Evolutionary conservation across 2,797 vertebrate species (phyloP).

Genomic region (Clarias fuscus): DNA sequence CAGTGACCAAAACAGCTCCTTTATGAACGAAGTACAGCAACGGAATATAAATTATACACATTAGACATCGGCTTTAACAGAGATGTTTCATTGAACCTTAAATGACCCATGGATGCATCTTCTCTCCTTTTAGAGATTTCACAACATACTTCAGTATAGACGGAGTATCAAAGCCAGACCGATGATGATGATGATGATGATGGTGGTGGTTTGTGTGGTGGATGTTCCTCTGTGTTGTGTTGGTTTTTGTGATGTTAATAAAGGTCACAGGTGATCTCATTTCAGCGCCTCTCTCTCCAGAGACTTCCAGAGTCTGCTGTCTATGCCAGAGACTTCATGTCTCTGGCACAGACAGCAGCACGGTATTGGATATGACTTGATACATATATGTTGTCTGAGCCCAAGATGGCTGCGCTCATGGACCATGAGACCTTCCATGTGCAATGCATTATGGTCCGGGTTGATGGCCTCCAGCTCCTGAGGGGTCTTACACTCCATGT

Average conservation of each 20-base stretch:
- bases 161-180: conserved; percentile 66
- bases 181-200: conserved; percentile 81
- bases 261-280: too few species aligned
- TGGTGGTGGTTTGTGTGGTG: too few species aligned
- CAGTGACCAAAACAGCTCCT: conserved; percentile 29
- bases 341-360: conserved; percentile 93
- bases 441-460: conserved; percentile 88
- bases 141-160: background rate
- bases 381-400: conserved; percentile 92
- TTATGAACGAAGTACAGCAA: conserved; percentile 15
- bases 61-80: conserved; percentile 35
- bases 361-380: conserved; percentile 97
- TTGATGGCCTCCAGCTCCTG: conserved; percentile 85
- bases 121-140: background rate
- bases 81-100: conserved; percentile 29
- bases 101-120: conserved; percentile 12
- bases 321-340: conserved; percentile 91
- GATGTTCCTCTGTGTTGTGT: conserved; percentile 77
- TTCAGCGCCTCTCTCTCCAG: too few species aligned
- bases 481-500: conserved; percentile 83
- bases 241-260: conserved; percentile 46
- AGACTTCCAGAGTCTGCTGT: too few species aligned
- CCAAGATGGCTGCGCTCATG: conserved; percentile 91
- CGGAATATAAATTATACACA: conserved; percentile 21
- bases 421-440: conserved; percentile 97